Evolutionary conservation across 2,888 invertebrate genomes (phyloP).

Genomic region (Synergus laeviventris): DNA sequence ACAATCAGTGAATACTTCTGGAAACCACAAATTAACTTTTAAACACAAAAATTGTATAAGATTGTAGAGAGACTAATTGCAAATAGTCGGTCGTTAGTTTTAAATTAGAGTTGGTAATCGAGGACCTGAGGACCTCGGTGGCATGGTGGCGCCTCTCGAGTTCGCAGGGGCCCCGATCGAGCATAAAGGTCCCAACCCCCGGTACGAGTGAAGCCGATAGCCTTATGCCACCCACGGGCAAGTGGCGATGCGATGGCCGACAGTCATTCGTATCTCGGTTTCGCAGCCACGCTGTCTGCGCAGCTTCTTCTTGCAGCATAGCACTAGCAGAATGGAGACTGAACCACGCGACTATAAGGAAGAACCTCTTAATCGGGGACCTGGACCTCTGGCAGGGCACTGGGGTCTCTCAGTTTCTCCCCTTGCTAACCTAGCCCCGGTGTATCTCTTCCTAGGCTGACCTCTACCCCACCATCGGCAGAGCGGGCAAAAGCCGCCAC

Average conservation of each 20-base stretch:
- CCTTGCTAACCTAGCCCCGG: conserved; percentile 57
- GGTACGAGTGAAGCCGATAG: conserved; percentile 59
- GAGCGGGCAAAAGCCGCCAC: conserved; percentile 39
- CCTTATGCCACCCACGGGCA: conserved; percentile 57
- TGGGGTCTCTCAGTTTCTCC: conserved; percentile 66
- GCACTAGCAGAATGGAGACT: conserved; percentile 41
- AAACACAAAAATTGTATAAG: neutral
- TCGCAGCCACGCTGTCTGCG: conserved; percentile 68
- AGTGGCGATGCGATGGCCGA: conserved; percentile 50
- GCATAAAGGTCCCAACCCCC: conserved; percentile 63
- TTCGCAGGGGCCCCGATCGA: conserved; percentile 54
- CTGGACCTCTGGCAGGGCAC: conserved; percentile 67
- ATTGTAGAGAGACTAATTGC: neutral
- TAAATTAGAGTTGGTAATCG: conserved; percentile 48
- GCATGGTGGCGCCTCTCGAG: conserved; percentile 48
- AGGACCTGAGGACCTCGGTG: conserved; percentile 52
- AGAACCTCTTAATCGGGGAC: conserved; percentile 67
- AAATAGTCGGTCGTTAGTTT: neutral
- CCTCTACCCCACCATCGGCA: conserved; percentile 57
- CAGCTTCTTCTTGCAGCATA: conserved; percentile 45
- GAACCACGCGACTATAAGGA: conserved; percentile 45
- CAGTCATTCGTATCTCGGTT: conserved; percentile 59
- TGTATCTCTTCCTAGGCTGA: conserved; percentile 64
- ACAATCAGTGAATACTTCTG: too few relatives aligned
- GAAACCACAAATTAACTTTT: too few relatives aligned